Conservation (phyloP, 2,888 invertebrate species). For the Colostygia pectinataria region DNA sequence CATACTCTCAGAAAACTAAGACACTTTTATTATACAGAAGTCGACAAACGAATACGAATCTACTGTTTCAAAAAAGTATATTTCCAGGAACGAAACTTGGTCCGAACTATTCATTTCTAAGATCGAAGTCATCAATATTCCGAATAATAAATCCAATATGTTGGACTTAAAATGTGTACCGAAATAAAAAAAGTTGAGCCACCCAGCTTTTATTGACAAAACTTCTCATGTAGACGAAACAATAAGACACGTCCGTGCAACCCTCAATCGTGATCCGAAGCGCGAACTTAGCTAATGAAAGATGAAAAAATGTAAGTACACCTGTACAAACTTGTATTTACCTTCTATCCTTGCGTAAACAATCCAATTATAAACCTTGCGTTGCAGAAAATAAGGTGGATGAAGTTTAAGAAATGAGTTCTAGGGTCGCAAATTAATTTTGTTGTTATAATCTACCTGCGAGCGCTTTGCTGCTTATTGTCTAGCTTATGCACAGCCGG, state of each 20-base stretch:
- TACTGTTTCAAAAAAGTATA: conserved; percentile 8
- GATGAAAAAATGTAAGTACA: conserved; percentile 71
- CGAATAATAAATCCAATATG: conserved; percentile 35
- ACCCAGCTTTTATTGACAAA: conserved; percentile 76
- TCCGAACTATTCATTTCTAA: conserved; percentile 23
- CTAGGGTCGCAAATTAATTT: conserved; percentile 34
- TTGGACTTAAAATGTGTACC: conserved; percentile 40
- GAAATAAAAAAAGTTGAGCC: conserved; percentile 53
- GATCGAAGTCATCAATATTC: conserved; percentile 39
- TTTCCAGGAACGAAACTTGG: conserved; percentile 20
- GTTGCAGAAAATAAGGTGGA: conserved; percentile 32
- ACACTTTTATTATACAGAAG: background rate
- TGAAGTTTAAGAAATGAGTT: conserved; percentile 4
- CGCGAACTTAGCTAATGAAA: conserved; percentile 82
- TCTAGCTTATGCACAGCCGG: conserved; percentile 76
- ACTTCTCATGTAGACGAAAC: conserved; percentile 78
- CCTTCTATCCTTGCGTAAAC: background rate
- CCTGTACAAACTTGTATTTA: conserved; percentile 50
- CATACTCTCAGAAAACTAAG: background rate
- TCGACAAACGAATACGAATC: conserved; percentile 7
- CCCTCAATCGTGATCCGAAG: conserved; percentile 79
- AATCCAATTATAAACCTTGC: conserved; percentile 36
- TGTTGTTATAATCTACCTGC: conserved; percentile 72
- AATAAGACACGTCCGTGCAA: conserved; percentile 73
- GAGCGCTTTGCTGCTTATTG: conserved; percentile 72